Conservation (phyloP, 2,888 invertebrate species). For the Mylabris sibirica region DNA sequence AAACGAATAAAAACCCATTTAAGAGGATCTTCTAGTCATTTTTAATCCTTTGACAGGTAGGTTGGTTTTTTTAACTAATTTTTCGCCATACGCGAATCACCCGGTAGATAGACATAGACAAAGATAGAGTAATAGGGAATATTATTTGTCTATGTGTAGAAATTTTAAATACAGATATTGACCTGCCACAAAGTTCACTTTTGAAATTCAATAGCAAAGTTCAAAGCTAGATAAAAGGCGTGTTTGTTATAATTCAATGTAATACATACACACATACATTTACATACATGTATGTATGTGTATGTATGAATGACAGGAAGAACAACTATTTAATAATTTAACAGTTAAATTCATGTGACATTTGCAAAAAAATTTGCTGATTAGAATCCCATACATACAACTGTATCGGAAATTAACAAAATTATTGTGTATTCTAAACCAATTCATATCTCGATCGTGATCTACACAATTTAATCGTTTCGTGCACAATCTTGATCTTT, state of each 20-base stretch:
- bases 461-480: too few species aligned
- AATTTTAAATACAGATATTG: slow-evolving; percentile 5
- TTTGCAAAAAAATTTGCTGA: not conserved
- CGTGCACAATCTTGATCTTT: too few species aligned
- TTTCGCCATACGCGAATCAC: too few species aligned
- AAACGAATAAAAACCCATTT: too few species aligned
- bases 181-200: slow-evolving; percentile 7
- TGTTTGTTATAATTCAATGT: not conserved
- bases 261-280: not conserved
- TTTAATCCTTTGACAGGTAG: too few species aligned
- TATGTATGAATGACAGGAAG: not conserved
- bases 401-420: not conserved
- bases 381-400: not conserved
- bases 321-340: not conserved
- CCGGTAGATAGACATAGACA: not conserved
- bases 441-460: not conserved
- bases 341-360: not conserved
- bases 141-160: not conserved
- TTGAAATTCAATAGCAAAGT: slow-evolving; percentile 11
- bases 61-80: too few species aligned
- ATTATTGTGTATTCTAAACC: not conserved
- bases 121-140: not conserved
- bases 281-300: not conserved
- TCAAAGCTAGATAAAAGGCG: slow-evolving; percentile 1
- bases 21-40: too few species aligned